These are phyloP conservation scores for Nephrocerus scutellatus DNA, from an alignment of 2,888 invertebrate genomes.

Conservation along the genomic window DNA sequence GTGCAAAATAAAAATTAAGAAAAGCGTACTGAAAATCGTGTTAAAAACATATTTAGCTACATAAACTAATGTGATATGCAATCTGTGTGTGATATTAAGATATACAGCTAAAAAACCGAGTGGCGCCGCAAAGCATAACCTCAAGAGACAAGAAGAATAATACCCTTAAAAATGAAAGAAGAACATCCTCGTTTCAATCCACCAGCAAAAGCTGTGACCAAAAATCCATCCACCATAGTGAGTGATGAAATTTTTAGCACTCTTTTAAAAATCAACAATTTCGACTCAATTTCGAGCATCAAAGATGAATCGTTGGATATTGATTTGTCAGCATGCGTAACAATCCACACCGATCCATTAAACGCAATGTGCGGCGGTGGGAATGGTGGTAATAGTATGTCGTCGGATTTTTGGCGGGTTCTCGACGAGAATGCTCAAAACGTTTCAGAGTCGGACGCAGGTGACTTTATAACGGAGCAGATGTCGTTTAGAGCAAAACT, in stretches of 20 bases:
- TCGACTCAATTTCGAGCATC: slow-evolving; percentile 45
- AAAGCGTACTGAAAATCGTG: slow-evolving; percentile 23
- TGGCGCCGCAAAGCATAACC: too few species aligned
- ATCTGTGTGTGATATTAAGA: slow-evolving; percentile 21
- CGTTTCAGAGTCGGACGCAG: slow-evolving; percentile 33
- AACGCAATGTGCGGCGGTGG: slow-evolving; percentile 37
- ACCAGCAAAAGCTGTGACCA: too few species aligned
- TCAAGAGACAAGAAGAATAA: slow-evolving; percentile 20
- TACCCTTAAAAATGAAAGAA: slow-evolving; percentile 41
- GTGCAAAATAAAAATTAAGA: too few species aligned
- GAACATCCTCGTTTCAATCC: slow-evolving; percentile 43
- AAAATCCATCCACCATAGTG: too few species aligned
- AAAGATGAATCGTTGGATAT: slow-evolving; percentile 46
- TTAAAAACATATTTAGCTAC: too few species aligned
- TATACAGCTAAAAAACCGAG: too few species aligned
- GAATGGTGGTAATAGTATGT: slow-evolving; percentile 40
- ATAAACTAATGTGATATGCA: slow-evolving; percentile 25
- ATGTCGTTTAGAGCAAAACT: too few species aligned
- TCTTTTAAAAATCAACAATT: slow-evolving; percentile 42
- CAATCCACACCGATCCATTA: slow-evolving; percentile 37
- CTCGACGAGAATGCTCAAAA: slow-evolving; percentile 43
- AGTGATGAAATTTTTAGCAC: slow-evolving; percentile 44
- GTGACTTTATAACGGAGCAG: too few species aligned
- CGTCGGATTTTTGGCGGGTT: slow-evolving; percentile 45
- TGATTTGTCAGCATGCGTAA: slow-evolving; percentile 44